phyloP scores from a whole-genome alignment of 2,113 vertebrate species.

The Psittacara wagleri region DNA sequence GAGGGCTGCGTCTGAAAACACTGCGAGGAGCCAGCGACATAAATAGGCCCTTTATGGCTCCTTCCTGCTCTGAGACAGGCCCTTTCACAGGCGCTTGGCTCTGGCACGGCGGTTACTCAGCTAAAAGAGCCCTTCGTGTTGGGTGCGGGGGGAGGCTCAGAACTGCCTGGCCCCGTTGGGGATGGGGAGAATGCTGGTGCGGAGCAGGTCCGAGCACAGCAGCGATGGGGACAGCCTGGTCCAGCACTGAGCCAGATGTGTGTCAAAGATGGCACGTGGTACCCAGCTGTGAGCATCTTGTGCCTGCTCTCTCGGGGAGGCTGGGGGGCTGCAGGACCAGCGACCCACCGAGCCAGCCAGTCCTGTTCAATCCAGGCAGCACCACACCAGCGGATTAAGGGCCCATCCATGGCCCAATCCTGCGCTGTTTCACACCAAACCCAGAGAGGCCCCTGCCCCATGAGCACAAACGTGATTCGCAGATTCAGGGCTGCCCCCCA shows the following conservation, averaged over 20 bases:
- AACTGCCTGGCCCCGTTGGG: fast-evolving
- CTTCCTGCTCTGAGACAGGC: neutral
- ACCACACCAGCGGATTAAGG: neutral
- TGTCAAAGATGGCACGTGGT: fast-evolving
- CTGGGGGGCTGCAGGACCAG: neutral
- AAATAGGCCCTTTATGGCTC: conserved; percentile 46
- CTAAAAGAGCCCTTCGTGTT: neutral
- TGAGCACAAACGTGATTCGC: fast-evolving
- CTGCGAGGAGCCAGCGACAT: conserved; percentile 31
- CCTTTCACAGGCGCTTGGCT: neutral
- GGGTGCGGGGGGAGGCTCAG: fast-evolving
- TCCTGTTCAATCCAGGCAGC: neutral
- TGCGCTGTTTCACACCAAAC: neutral
- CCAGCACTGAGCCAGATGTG: neutral
- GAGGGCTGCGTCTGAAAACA: conserved; percentile 62
- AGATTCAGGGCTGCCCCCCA: neutral
- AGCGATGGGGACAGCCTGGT: neutral
- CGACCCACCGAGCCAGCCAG: neutral
- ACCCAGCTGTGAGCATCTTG: neutral
- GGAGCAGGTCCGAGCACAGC: neutral
- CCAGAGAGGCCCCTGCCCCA: neutral
- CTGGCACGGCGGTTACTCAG: neutral
- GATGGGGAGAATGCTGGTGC: too few species aligned
- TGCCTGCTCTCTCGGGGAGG: fast-evolving
- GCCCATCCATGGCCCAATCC: neutral